phyloP scores from a whole-genome alignment of 1,140 invertebrate species.

The Brachionus angularis region DNA sequence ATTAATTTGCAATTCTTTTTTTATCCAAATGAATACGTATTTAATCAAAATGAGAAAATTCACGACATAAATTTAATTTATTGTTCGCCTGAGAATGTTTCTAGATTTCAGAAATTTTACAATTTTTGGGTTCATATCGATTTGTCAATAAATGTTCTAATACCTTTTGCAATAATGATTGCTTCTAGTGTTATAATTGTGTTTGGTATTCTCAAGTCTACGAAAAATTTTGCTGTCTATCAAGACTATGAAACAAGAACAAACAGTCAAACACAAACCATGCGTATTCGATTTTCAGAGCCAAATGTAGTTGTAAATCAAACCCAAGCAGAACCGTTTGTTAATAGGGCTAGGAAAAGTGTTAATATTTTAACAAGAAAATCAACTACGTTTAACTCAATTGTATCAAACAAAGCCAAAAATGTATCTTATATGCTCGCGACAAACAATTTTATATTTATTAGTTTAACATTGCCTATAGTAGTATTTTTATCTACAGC shows the following conservation, averaged over 20 bases:
- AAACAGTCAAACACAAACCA: background rate
- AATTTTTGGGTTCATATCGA: slow-evolving; percentile 16
- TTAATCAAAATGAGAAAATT: background rate
- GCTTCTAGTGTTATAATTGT: slow-evolving; percentile 29
- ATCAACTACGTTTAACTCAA: slow-evolving; percentile 10
- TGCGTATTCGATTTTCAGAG: no score
- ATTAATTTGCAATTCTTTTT: slow-evolving; percentile 43
- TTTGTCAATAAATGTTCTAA: slow-evolving; percentile 24
- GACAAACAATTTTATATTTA: slow-evolving; percentile 40
- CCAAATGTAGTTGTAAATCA: background rate
- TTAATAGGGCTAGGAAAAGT: background rate
- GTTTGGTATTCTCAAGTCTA: background rate
- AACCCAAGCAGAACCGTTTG: slow-evolving; percentile 2
- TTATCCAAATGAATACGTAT: background rate
- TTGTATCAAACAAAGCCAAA: background rate
- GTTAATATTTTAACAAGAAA: background rate
- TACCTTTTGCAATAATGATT: slow-evolving; percentile 37
- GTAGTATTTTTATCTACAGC: slow-evolving; percentile 1
- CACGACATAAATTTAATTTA: slow-evolving; percentile 33
- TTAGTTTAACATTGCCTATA: slow-evolving; percentile 42
- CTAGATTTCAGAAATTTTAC: background rate
- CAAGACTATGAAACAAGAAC: background rate
- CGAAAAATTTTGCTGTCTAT: slow-evolving; percentile 27
- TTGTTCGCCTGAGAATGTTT: slow-evolving; percentile 25
- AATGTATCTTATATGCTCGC: slow-evolving; percentile 34